These are phyloP conservation scores for Alfaro cultratus DNA, from an alignment of 2,797 vertebrate genomes.

Conservation along the genomic window DNA sequence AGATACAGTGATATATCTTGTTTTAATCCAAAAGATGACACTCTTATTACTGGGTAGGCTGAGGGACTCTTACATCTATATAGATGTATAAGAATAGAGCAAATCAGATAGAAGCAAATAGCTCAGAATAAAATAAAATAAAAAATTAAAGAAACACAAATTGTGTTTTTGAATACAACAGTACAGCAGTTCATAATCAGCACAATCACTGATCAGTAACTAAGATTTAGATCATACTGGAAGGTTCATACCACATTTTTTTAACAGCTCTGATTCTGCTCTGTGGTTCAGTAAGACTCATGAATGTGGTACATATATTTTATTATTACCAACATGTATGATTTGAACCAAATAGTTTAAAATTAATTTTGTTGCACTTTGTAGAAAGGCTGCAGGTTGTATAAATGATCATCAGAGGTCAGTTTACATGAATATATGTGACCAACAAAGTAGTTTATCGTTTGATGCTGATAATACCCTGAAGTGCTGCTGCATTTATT, in stretches of 20 bases:
- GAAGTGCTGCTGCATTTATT: slow-evolving; percentile 14
- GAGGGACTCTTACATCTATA: slow-evolving; percentile 41
- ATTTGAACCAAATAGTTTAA: slow-evolving; percentile 24
- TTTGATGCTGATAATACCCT: slow-evolving; percentile 5
- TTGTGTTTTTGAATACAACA: slow-evolving; percentile 16
- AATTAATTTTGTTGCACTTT: slow-evolving; percentile 8
- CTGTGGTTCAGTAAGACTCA: slow-evolving; percentile 8
- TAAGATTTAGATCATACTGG: slow-evolving; percentile 26
- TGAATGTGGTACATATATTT: slow-evolving; percentile 3
- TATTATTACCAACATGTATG: slow-evolving; percentile 21
- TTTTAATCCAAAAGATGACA: slow-evolving; percentile 38
- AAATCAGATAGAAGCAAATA: not conserved
- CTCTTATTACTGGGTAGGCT: slow-evolving; percentile 16
- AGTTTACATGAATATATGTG: slow-evolving; percentile 45
- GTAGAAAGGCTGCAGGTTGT: slow-evolving; percentile 17
- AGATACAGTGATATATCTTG: slow-evolving; percentile 40
- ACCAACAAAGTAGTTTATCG: slow-evolving; percentile 5
- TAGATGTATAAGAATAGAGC: slow-evolving; percentile 6
- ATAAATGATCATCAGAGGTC: slow-evolving; percentile 48
- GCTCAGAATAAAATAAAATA: not conserved
- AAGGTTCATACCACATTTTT: slow-evolving; percentile 19
- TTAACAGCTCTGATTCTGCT: slow-evolving; percentile 26
- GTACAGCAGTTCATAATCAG: slow-evolving; percentile 54
- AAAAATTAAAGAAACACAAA: not conserved
- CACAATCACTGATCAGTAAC: slow-evolving; percentile 47